Evolutionary conservation across 2,113 vertebrate genomes (phyloP), one percentile per base, ranked within the genome.

Genomic region (Macheiramphus alcinus): DNA sequence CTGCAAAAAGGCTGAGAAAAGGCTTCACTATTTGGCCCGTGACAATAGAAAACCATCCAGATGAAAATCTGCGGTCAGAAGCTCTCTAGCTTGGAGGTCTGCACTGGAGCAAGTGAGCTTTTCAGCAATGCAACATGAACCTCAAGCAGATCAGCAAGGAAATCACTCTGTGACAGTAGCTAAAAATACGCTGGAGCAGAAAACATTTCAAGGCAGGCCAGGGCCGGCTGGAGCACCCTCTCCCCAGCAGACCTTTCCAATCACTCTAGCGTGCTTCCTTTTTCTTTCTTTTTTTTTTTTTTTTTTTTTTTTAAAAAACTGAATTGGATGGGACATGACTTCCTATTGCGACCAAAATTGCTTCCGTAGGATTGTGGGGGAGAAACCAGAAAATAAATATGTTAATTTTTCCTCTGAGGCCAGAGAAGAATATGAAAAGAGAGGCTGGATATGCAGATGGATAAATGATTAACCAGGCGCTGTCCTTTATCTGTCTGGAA

Each of bases 401-500:
- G 38, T 80, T 88, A 73, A 96, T 97, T 92, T 96, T 87, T 66
- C 96, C 95, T 94, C 95, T 31, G 94, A 96, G 96, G 80, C 93
- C 18, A 13, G 31, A 21, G 38, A 48, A 73, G 62, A 71, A 14
- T 32, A 76, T 59, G 67, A 90, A 90, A 70, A 90, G 90, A 70
- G 65, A 95, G 67, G 70, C 73, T 93, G 92, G 86, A 84, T 43
- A 80, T 42, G 75, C 94, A 96, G 95, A 91, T 89, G 97, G 93
- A 95, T 56, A 97, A 97, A 95, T 94, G 88, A 94, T 95, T 97
- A 95, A 95, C 91, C 93, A 88, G 95, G 71, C 71, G 2, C 78
- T 95, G 81, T 92, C 70, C 95, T 97, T 96, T 88, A 97, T 96
- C 95, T 94, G 85, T 83, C 94, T 95, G 91, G 90, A 95, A 96